Conservation (phyloP, 2,888 invertebrate species). For the Drosophila suboccidentalis region DNA sequence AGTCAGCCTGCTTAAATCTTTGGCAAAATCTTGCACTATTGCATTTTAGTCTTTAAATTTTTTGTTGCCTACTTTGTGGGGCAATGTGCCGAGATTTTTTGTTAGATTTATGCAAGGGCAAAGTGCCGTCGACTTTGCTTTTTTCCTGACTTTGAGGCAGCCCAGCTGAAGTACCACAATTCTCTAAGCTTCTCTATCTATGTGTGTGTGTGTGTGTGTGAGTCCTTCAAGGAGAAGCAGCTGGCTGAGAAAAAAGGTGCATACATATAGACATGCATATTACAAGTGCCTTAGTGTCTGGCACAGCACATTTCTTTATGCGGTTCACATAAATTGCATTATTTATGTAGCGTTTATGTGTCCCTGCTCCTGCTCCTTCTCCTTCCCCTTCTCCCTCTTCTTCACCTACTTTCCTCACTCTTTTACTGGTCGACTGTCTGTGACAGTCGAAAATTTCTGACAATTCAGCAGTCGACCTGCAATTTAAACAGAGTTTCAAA, state of each 20-base stretch:
- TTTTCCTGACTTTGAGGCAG: constrained; percentile 32
- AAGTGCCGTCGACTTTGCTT: constrained; percentile 37
- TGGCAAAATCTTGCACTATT: constrained; percentile 18
- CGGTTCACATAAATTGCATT: constrained; percentile 77
- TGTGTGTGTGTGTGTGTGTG: constrained; percentile 17
- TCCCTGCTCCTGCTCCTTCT: background rate
- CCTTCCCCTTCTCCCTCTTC: background rate
- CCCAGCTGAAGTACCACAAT: constrained; percentile 28
- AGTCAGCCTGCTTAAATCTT: background rate
- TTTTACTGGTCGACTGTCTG: constrained; percentile 15
- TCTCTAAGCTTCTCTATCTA: background rate
- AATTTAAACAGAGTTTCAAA: constrained; percentile 26
- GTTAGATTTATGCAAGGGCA: constrained; percentile 25
- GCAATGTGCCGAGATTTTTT: constrained; percentile 22
- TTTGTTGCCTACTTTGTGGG: constrained; percentile 47
- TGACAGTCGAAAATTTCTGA: constrained; percentile 61
- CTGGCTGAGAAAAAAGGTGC: constrained; percentile 25
- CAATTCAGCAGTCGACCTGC: constrained; percentile 46
- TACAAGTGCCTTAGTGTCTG: constrained; percentile 78
- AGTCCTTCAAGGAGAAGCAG: constrained; percentile 32
- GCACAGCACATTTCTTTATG: constrained; percentile 73
- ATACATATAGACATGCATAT: constrained; percentile 65
- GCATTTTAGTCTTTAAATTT: constrained; percentile 44
- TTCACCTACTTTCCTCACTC: background rate
- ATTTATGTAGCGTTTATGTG: constrained; percentile 74